Evolutionary conservation across 2,888 invertebrate genomes (phyloP).

Genomic region (Cryptosula pallasiana): DNA sequence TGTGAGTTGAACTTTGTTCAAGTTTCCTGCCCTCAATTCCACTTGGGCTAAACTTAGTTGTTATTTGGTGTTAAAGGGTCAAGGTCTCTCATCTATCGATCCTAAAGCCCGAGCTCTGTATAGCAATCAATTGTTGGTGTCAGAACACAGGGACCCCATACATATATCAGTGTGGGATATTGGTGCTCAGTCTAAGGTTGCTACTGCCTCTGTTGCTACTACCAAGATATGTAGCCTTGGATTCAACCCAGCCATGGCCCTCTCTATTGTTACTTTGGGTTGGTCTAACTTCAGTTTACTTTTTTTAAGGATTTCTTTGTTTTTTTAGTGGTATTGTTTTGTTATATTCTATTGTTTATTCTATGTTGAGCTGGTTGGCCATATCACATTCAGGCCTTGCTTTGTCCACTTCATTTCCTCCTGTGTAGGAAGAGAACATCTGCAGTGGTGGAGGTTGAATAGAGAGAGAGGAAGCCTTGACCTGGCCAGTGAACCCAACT

Average conservation of each 20-base stretch:
- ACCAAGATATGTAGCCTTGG: slow-evolving; percentile 41
- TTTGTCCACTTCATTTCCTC: background rate
- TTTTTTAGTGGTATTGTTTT: too few species aligned
- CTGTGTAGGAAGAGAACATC: slow-evolving; percentile 42
- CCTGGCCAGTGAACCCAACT: slow-evolving; percentile 37
- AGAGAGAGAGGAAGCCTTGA: slow-evolving; percentile 33
- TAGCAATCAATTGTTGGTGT: background rate
- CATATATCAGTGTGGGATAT: slow-evolving; percentile 38
- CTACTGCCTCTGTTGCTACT: slow-evolving; percentile 32
- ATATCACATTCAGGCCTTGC: too few species aligned
- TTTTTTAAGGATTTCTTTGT: too few species aligned
- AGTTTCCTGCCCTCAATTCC: too few species aligned
- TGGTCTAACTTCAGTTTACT: too few species aligned
- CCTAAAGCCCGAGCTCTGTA: background rate
- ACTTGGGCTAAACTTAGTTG: too few species aligned
- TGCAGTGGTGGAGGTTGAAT: slow-evolving; percentile 45
- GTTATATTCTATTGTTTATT: too few species aligned
- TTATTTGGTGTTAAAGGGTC: too few species aligned
- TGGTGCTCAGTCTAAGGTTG: slow-evolving; percentile 31
- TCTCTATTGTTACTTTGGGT: slow-evolving; percentile 37
- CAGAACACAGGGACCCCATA: slow-evolving; percentile 2
- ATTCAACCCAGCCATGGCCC: slow-evolving; percentile 39
- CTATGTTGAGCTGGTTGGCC: too few species aligned
- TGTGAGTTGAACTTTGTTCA: too few species aligned
- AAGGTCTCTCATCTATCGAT: too few species aligned